Evolutionary conservation across 2,113 vertebrate genomes (phyloP), one percentile per base, ranked within the genome.

Genomic region (Acinonyx jubatus): DNA sequence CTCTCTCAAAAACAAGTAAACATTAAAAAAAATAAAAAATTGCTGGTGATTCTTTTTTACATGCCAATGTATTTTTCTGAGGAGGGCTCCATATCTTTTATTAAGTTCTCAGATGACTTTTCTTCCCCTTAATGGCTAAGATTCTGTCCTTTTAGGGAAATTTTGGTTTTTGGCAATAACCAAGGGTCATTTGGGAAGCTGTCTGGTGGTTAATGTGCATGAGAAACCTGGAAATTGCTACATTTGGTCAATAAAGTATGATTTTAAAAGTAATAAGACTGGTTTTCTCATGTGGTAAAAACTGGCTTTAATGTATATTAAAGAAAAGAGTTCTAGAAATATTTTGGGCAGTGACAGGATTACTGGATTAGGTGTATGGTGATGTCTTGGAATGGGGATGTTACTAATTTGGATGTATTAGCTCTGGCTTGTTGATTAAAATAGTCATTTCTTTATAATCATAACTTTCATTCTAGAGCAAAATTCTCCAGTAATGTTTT

Each of bases 151-250:
- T 79, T 57, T 83, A 95, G 45, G 69, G 61, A 8, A 78, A 14
- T 52, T 91, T 80, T 92, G 55, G 10, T n/a, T 85, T 96, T 96
- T 84, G 66, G 21, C 97, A 89, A 57, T 94, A 86, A 76, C 38
- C 23, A 81, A 86, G 66, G 29, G 10, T 94, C 45, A 81, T 89
- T 80, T 97, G 38, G 31, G 92, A 69, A 25, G 25, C 80, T n/a
- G 29, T 71, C 16, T 31, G n/a, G 55, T 92, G 36, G 55, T 90
- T 66, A 76, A 80, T 50, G 50, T 68, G 57, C n/a, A 29, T 92
- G 19, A 94, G 14, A 79, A 88, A 76, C 23, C 83, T 94, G 41
- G 82, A 83, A 65, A 88, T 94, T 65, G 31, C 33, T 91, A 76
- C 31, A 27, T 92, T 96, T 66, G 23, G 71, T 61, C 48, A 97